Percentiles rank a stretch among this genome's conserved stretches.
Evolutionary conservation across 2,888 invertebrate species (phyloP).

Genomic region (Drosophila basisetae): DNA sequence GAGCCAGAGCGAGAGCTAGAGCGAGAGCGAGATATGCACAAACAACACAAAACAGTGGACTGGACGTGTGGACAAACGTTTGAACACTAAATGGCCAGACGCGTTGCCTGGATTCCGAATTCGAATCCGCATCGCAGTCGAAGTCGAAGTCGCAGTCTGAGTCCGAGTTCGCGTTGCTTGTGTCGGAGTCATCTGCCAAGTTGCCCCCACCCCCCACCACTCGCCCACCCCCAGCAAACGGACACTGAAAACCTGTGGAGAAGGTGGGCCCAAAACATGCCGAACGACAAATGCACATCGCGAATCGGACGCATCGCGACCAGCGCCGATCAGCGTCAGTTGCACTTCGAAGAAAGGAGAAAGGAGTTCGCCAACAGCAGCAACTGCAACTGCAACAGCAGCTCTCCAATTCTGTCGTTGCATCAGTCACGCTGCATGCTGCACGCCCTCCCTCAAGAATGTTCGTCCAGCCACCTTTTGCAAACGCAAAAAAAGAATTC

Average conservation of each 20-base stretch:
- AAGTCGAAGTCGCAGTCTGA: neutral
- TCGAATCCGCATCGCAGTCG: conserved; percentile 48
- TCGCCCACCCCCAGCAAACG: neutral
- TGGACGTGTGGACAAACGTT: conserved; percentile 85
- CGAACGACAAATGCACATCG: conserved; percentile 25
- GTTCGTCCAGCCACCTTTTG: neutral
- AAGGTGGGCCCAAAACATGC: conserved; percentile 35
- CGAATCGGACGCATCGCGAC: conserved; percentile 19
- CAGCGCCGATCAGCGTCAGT: conserved; percentile 35
- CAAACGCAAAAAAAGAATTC: conserved; percentile 51
- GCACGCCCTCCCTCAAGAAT: neutral
- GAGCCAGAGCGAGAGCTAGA: neutral
- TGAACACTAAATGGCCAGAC: conserved; percentile 84
- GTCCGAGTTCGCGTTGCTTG: conserved; percentile 3
- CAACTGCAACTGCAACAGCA: conserved; percentile 15
- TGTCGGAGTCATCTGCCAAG: conserved; percentile 40
- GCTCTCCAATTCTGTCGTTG: conserved; percentile 13
- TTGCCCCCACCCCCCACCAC: too few species aligned
- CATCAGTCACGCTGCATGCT: conserved; percentile 9
- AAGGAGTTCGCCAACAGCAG: conserved; percentile 45
- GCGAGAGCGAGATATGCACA: neutral
- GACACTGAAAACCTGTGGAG: conserved; percentile 51
- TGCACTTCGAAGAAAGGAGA: conserved; percentile 58
- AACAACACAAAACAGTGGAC: conserved; percentile 60
- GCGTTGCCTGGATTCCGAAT: conserved; percentile 29